Evolutionary conservation across 2,888 invertebrate species (phyloP), one percentile per base, ranked within the genome.

Genomic region (Exephanes ischioxanthus): DNA sequence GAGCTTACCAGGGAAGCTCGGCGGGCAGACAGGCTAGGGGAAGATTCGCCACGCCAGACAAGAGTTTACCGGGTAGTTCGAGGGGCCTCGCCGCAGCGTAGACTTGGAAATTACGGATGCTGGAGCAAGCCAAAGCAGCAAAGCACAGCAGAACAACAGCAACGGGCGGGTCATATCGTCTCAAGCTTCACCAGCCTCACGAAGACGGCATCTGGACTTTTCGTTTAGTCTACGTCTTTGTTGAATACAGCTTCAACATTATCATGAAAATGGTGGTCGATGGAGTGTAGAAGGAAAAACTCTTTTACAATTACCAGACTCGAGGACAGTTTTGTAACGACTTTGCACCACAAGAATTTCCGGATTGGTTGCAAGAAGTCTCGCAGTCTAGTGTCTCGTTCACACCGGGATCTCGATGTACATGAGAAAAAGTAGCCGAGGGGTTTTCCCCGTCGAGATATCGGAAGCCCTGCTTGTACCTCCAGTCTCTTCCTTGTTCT

Each of bases 31-130:
- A 53, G 66, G 51, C 53, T 61, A 26, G 80, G 37, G 41, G 67
- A 55, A 73, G 80, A 72, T 80, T 73, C 67, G 55, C 80, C 66
- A 14, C 22, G 72, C 63, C 80, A 55, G 70, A 51, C 61, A 53
- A 80, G 83, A 86, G 83, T 82, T 84, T 79, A 66, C 66, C 83
- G 82, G 83, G 79, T 88, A 84, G 86, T 88, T 89, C 80, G 87
- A 85, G 73, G 87, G 82, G 85, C 80, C 89, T 86, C 87, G 78
- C 80, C 80, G 86, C 78, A 80, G 88, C 86, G 86, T 85, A 88
- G 89, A 91, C 91, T 92, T 90, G 90, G 90, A 91, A 92, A 92
- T 91, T 91, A 90, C 90, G 88, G 88, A 83, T 88, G 85, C 55
- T 33, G 37, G 77, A 66, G 72, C 71, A 26, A 72, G 80, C 61